These are phyloP conservation scores for Leucoraja erinaceus DNA, from an alignment of 2,113 vertebrate genomes.

Conservation along the genomic window DNA sequence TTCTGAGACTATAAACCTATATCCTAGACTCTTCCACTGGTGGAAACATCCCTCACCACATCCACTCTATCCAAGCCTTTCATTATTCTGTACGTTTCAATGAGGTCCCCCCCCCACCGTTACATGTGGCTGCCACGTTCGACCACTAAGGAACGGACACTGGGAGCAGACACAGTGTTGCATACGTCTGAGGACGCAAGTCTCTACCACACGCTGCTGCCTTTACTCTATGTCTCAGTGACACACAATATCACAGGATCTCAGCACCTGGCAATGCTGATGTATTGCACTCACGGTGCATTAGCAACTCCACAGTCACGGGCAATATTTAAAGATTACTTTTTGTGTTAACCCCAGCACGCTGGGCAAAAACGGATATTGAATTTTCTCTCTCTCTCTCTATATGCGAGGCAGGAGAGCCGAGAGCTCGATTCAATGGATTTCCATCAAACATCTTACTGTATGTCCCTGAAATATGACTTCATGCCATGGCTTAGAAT, in stretches of 20 bases:
- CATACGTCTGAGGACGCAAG: background rate
- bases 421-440: background rate
- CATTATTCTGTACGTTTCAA: too few species aligned
- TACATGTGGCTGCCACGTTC: background rate
- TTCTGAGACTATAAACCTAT: too few species aligned
- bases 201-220: background rate
- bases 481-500: background rate
- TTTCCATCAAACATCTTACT: constrained; percentile 15
- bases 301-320: background rate
- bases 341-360: background rate
- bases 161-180: background rate
- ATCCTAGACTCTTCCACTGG: too few species aligned
- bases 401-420: background rate
- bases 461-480: background rate
- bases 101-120: too few species aligned
- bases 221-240: background rate
- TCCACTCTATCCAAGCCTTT: too few species aligned
- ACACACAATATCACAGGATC: background rate
- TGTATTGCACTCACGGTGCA: constrained; percentile 1
- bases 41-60: too few species aligned
- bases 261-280: background rate
- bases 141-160: too few species aligned
- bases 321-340: background rate
- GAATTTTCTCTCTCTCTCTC: background rate
- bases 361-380: background rate